Evolutionary conservation across 2,113 vertebrate species (phyloP).

Genomic region (Mustela nigripes): DNA sequence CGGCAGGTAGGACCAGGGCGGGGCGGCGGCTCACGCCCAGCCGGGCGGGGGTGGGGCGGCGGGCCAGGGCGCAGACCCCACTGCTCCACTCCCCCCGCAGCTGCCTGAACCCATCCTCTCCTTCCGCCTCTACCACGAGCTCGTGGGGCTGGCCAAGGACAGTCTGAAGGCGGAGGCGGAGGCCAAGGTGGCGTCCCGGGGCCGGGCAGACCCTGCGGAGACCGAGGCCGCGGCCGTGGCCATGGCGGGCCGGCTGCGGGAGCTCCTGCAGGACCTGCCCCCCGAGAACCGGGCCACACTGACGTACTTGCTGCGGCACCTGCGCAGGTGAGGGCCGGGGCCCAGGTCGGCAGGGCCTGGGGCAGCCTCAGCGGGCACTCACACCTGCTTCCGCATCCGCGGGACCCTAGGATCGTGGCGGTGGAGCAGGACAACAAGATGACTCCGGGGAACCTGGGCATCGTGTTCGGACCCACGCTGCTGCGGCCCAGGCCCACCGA

Average conservation of each 20-base stretch:
- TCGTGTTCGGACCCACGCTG: constrained; percentile 97
- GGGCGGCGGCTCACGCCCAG: fast-evolving
- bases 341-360: fast-evolving
- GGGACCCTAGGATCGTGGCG: constrained; percentile 92
- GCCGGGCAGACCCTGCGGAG: constrained; percentile 83
- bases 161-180: constrained; percentile 89
- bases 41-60: fast-evolving
- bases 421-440: constrained; percentile 98
- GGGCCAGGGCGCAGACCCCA: fast-evolving
- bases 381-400: fast-evolving
- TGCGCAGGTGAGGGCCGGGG: constrained; percentile 90
- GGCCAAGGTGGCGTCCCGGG: constrained; percentile 81
- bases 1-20: constrained; percentile 90
- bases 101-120: constrained; percentile 96
- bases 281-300: constrained; percentile 91
- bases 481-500: constrained; percentile 96
- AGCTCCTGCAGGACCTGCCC: constrained; percentile 92
- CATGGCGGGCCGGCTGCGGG: constrained; percentile 91
- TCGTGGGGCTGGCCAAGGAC: constrained; percentile 98
- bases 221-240: constrained; percentile 86
- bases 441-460: constrained; percentile 96
- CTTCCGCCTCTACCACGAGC: constrained; percentile 94
- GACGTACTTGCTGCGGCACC: constrained; percentile 93
- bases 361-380: fast-evolving
- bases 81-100: constrained; percentile 77